Conservation (phyloP, 2,797 vertebrate genomes). For the Cichlasoma orientale region DNA sequence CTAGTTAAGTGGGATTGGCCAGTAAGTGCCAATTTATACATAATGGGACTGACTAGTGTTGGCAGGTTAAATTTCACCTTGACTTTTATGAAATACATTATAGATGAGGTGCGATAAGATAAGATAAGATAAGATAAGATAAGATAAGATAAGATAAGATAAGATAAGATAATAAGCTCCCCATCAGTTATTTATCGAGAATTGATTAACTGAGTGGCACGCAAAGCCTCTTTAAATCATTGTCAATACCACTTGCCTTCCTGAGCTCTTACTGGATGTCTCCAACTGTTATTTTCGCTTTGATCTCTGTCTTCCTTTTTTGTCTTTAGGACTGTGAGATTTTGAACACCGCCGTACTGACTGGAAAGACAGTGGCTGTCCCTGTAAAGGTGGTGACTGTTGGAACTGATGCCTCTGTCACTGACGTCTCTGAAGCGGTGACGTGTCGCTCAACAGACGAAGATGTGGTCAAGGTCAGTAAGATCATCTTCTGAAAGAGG, state of each 20-base stretch:
- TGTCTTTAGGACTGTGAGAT: constrained; percentile 88
- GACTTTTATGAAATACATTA: neutral
- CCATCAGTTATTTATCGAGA: constrained; percentile 28
- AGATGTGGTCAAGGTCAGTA: constrained; percentile 91
- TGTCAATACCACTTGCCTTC: constrained; percentile 15
- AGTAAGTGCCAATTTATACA: constrained; percentile 4
- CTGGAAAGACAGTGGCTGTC: constrained; percentile 89
- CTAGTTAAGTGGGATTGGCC: constrained; percentile 12
- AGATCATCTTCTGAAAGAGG: neutral
- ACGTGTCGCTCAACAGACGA: constrained; percentile 89
- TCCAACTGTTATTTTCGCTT: neutral
- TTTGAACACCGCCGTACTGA: constrained; percentile 93
- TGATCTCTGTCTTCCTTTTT: constrained; percentile 9
- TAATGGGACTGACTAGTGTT: neutral
- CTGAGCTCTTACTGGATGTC: neutral
- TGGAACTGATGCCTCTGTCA: constrained; percentile 83
- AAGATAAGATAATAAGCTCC: neutral
- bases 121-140: no score
- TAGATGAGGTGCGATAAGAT: neutral
- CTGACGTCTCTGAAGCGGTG: constrained; percentile 89
- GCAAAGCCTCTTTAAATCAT: constrained; percentile 3
- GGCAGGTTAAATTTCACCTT: neutral
- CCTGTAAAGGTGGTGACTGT: constrained; percentile 92
- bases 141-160: neutral
- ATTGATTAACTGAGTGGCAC: constrained; percentile 10